phyloP scores from a whole-genome alignment of 1,140 invertebrate genomes.

The Campodea augens region DNA sequence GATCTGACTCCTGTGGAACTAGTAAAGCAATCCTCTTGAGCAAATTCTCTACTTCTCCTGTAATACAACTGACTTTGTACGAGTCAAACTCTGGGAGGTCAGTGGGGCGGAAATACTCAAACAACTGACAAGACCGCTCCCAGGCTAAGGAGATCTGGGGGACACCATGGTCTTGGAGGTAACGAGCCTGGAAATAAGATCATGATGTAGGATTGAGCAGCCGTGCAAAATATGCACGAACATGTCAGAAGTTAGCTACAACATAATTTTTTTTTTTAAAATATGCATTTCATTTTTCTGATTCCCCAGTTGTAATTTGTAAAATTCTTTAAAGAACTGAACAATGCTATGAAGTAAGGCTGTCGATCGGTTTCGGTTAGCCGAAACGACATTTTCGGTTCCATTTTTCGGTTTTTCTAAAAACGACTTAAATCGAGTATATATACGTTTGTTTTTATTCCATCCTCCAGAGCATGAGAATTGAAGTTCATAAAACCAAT shows the following conservation, averaged over 20 bases:
- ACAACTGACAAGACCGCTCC: slow-evolving; percentile 53
- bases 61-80: slow-evolving; percentile 45
- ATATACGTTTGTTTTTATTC: no score
- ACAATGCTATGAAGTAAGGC: no score
- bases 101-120: slow-evolving; percentile 63
- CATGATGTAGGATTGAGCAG: not conserved
- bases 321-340: no score
- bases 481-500: no score
- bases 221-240: not conserved
- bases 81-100: slow-evolving; percentile 67
- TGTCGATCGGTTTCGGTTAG: no score
- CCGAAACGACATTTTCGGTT: no score
- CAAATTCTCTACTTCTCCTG: slow-evolving; percentile 51
- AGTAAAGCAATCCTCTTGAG: slow-evolving; percentile 52
- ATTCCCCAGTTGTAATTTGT: no score
- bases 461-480: no score
- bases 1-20: slow-evolving; percentile 44
- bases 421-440: no score
- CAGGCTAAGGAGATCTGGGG: slow-evolving; percentile 51
- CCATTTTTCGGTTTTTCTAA: no score
- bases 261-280: no score
- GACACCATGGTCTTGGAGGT: slow-evolving; percentile 61
- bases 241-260: not conserved
- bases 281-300: no score
- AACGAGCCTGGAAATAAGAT: slow-evolving; percentile 18